Evolutionary conservation across 1,140 invertebrate genomes (phyloP).

Genomic region (Drosophila equinoxialis): DNA sequence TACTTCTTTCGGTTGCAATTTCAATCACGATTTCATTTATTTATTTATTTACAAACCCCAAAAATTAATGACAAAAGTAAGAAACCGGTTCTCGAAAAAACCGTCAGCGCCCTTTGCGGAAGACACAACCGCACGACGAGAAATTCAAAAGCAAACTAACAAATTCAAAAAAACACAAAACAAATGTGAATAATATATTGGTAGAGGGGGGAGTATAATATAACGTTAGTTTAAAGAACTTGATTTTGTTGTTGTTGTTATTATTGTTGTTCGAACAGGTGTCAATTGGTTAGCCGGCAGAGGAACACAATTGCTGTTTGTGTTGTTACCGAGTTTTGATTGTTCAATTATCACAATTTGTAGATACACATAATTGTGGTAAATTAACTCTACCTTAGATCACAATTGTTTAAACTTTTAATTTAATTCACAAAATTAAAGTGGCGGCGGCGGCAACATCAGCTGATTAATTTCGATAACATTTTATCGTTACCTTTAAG

Average conservation of each 20-base stretch:
- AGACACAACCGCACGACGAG: constrained; percentile 68
- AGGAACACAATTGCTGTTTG: too few species aligned
- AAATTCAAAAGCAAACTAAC: constrained; percentile 75
- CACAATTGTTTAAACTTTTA: constrained; percentile 6
- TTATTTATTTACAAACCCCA: constrained; percentile 13
- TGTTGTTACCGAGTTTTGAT: neutral
- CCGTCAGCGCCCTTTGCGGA: constrained; percentile 26
- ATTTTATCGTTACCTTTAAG: neutral
- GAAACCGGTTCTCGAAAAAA: constrained; percentile 62
- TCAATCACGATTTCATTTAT: constrained; percentile 42
- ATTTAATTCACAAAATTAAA: constrained; percentile 21
- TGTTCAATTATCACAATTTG: neutral
- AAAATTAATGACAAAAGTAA: constrained; percentile 13
- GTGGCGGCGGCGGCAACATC: too few species aligned
- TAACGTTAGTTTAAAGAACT: constrained; percentile 63
- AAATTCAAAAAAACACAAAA: constrained; percentile 2
- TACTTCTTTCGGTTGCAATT: constrained; percentile 34
- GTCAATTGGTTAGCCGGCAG: constrained; percentile 19
- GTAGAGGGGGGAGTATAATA: constrained; percentile 5
- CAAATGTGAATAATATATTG: neutral
- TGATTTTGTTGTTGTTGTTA: constrained; percentile 42
- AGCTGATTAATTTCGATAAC: too few species aligned
- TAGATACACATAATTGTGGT: neutral
- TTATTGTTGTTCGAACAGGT: constrained; percentile 51
- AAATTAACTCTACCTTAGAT: neutral